Base-by-base conservation (phyloP, 1,140 invertebrate genomes). In the Leptinotarsa texana region DNA sequence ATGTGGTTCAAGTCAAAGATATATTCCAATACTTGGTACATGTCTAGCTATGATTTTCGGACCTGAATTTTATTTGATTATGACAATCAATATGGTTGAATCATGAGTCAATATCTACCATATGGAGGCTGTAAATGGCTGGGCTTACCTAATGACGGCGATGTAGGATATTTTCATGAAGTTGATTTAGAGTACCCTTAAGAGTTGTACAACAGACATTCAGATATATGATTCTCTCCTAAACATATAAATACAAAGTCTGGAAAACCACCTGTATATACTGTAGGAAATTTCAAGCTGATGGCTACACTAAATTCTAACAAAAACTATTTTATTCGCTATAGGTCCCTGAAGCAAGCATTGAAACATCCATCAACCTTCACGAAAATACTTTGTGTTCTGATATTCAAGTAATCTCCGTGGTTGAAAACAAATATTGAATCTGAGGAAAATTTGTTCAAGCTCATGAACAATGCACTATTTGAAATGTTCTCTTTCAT, bases 341-440 rank as follows among this genome's bases (percentile, higher is more conserved):
- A 88, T 82, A 72, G 78, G 74, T 87, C 85, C 80, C 82, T 89
- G 49, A 81, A 88, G 82, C 86, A 87, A 80, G 87, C 83, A 77
- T 18, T 88, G 27, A 67, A 83, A 69, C 18, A 83, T 73, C 88
- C 87, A 51, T 63, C 89, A 47, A 33, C 2, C 8, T 8, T 33
- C 1, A 33, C 33, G 6, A 33, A 33, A 82, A 83, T 89, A 61
- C 82, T 89, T 83, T 79, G 84, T 81, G 82, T 88, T 73, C 82
- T 88, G 76, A 79, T 84, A 84, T 89, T 90, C 81, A 82, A 86
- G 0, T 11, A 33, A 11, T 8, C 33, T 33, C 42, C 88, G 5
- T 68, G 66, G 66, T 21, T 48, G 3, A 68, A 68, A 18, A 4
- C 3, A 33, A 27, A 33, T 6, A 33, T 1, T 33, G 27, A 33